phyloP scores from a whole-genome alignment of 2,888 invertebrate genomes.

The Sinelater perroti region DNA sequence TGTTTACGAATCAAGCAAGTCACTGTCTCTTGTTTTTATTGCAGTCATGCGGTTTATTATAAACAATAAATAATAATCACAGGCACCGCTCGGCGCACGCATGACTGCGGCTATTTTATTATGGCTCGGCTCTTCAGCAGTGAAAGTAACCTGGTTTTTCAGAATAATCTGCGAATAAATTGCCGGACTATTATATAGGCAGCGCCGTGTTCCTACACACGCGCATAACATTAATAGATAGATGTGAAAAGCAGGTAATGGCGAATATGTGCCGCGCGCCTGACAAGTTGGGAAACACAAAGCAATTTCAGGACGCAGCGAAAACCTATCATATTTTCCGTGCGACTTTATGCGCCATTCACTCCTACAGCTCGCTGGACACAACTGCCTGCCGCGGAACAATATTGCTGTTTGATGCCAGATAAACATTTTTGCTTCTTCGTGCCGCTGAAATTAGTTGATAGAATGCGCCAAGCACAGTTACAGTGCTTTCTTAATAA shows the following conservation, averaged over 20 bases:
- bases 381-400: slow-evolving; percentile 5
- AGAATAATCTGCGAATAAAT: slow-evolving; percentile 50
- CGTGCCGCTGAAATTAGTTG: background rate
- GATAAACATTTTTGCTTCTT: background rate
- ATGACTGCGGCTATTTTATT: slow-evolving; percentile 32
- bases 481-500: no score
- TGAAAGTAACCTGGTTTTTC: slow-evolving; percentile 53
- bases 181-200: slow-evolving; percentile 46
- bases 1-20: slow-evolving; percentile 29
- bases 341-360: slow-evolving; percentile 24
- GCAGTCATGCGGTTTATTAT: slow-evolving; percentile 13
- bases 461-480: no score
- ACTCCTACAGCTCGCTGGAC: slow-evolving; percentile 17
- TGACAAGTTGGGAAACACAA: slow-evolving; percentile 22
- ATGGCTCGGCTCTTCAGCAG: slow-evolving; percentile 48
- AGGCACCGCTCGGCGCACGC: slow-evolving; percentile 12
- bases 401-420: slow-evolving; percentile 5
- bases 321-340: slow-evolving; percentile 23
- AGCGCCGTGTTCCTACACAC: slow-evolving; percentile 39
- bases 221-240: slow-evolving; percentile 37
- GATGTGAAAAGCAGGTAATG: slow-evolving; percentile 31
- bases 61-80: slow-evolving; percentile 27
- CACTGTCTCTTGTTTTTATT: slow-evolving; percentile 23
- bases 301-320: slow-evolving; percentile 13
- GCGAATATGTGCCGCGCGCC: slow-evolving; percentile 19